phyloP scores from a whole-genome alignment of 1,140 invertebrate genomes.

The Drosophila saltans region DNA sequence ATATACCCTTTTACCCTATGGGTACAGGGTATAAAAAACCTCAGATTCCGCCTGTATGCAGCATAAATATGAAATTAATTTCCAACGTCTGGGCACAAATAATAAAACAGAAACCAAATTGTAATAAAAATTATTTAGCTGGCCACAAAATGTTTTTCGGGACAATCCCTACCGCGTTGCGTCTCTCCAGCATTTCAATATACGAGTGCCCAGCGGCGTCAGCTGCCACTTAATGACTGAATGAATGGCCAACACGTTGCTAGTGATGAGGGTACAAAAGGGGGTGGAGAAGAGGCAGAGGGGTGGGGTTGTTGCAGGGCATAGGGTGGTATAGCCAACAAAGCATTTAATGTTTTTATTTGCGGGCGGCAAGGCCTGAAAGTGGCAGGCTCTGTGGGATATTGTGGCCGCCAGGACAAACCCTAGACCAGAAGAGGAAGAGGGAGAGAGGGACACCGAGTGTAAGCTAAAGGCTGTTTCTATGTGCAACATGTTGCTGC shows the following conservation, averaged over 20 bases:
- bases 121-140: constrained; percentile 79
- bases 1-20: too few relatives aligned
- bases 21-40: too few relatives aligned
- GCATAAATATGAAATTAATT: constrained; percentile 59
- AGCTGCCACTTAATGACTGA: constrained; percentile 74
- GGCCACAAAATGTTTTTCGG: constrained; percentile 63
- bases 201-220: constrained; percentile 48
- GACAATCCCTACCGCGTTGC: constrained; percentile 17
- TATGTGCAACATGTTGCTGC: constrained; percentile 65
- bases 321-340: constrained; percentile 43
- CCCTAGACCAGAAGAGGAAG: constrained; percentile 37
- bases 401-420: constrained; percentile 46
- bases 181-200: too few relatives aligned
- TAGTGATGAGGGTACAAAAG: constrained; percentile 9
- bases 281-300: not conserved
- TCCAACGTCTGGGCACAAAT: constrained; percentile 48
- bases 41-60: constrained; percentile 12
- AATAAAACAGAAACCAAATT: constrained; percentile 58
- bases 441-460: not conserved
- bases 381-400: constrained; percentile 56
- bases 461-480: not conserved
- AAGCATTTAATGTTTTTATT: constrained; percentile 79
- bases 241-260: constrained; percentile 73
- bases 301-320: not conserved
- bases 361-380: constrained; percentile 70